Base-by-base conservation (phyloP, 2,113 vertebrate species). In the Thalassarche chlororhynchos region DNA sequence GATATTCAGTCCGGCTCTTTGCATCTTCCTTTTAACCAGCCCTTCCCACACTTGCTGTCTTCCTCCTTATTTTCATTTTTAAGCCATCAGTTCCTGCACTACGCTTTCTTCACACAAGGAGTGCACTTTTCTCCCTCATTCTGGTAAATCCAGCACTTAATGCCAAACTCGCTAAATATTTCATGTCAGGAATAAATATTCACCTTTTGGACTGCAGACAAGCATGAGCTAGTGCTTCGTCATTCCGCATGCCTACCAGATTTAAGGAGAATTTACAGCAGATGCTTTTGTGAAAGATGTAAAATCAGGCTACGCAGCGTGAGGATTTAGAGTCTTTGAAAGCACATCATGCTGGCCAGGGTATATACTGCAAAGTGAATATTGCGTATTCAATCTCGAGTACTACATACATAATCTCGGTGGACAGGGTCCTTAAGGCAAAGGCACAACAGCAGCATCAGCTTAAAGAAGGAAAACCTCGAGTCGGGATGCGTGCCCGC, bases 331-430 rank as follows among this genome's bases (percentile, higher is more conserved):
- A 44, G 52, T 9, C 51, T 44, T 3, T 21, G 64, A 14, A 61
- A 75, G 64, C 36, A 17, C 29, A 2, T 1, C 0, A 1, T 0
- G 46, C 61, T 15, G 47, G 16, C 9, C 4, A 4, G 0, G 26
- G 29, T 9, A 24, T 3, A 3, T 1, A 2, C 5, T 6, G 24
- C 14, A 15, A 58, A 6, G 44, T 6, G 61, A 75, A 38, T 2
- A 14, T 7, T 38, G 72, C 5, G 14, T 6, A 24, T 13, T 75
- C 47, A 4, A 1, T 24, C 64, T 19, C 0, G 1, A 19, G 44
- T 2, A 3, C 29, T 11, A 46, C 11, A 3, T 5, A 2, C 0
- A 0, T 1, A 21, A 70, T 25, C 28, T 34, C 3, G 47, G 13
- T 3, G 38, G 47, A 74, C 0, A 4, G 11, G 42, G 69, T 12